Conservation (phyloP, 2,888 invertebrate genomes). For the Tenodera sinensis region DNA sequence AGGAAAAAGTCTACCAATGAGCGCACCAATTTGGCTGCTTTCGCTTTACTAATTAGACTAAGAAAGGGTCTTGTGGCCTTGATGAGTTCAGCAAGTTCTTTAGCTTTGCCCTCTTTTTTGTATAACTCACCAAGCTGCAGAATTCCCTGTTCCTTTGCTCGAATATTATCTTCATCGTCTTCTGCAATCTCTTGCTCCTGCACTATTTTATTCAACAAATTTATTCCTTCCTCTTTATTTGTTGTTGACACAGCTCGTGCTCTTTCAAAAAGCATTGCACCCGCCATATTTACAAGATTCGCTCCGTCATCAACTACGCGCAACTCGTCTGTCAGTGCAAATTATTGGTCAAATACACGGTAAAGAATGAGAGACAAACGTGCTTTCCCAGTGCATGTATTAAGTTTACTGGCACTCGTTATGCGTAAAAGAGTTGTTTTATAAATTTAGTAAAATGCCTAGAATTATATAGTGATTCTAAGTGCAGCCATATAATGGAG, state of each 20-base stretch:
- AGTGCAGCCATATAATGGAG: not conserved
- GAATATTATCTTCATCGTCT: constrained; percentile 87
- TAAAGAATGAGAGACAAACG: not conserved
- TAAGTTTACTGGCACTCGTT: not conserved
- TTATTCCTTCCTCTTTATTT: constrained; percentile 71
- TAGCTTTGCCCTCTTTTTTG: constrained; percentile 90
- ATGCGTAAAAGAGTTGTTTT: not conserved
- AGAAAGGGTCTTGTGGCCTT: constrained; percentile 94
- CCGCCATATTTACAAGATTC: constrained; percentile 67
- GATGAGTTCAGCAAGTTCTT: constrained; percentile 87
- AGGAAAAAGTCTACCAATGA: constrained; percentile 96
- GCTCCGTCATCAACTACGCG: constrained; percentile 45
- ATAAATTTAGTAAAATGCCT: not conserved
- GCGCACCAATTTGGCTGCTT: constrained; percentile 96
- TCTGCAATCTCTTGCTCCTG: constrained; percentile 71
- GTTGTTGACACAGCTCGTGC: constrained; percentile 72
- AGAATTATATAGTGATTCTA: not conserved
- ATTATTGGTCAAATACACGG: not conserved
- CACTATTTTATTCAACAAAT: constrained; percentile 71
- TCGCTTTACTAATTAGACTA: constrained; percentile 94
- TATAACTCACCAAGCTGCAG: constrained; percentile 87
- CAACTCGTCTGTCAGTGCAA: not conserved
- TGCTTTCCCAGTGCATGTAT: not conserved
- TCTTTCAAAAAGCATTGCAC: constrained; percentile 85
- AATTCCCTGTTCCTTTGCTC: constrained; percentile 90